Conservation (phyloP, 2,113 vertebrate genomes). For the Alethe diademata region DNA sequence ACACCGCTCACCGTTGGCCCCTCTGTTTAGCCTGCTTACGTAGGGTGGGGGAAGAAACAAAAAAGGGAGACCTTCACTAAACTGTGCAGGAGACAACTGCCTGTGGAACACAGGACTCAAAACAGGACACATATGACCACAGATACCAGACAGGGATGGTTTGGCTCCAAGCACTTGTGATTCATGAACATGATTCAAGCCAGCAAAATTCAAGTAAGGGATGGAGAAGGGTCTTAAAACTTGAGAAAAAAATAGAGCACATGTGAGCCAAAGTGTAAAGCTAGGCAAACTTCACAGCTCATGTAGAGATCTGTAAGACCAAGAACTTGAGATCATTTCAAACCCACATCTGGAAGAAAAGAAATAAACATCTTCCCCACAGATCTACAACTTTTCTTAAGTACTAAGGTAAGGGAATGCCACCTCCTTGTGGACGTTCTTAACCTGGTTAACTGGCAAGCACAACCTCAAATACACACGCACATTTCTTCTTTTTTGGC, state of each 20-base stretch:
- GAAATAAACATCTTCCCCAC: background rate
- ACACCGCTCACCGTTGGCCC: background rate
- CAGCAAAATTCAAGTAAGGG: background rate
- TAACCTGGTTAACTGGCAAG: background rate
- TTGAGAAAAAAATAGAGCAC: background rate
- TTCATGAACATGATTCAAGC: background rate
- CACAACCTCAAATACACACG: background rate
- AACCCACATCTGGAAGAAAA: background rate
- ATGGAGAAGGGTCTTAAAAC: background rate
- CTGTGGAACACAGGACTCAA: background rate
- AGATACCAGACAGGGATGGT: background rate
- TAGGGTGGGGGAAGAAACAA: background rate
- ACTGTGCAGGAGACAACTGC: background rate
- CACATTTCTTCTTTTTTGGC: background rate
- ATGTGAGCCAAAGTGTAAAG: background rate
- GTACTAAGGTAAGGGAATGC: background rate
- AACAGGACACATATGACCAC: background rate
- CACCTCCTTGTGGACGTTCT: constrained; percentile 37
- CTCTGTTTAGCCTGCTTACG: background rate
- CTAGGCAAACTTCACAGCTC: background rate
- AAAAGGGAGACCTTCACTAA: background rate
- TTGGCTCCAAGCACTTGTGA: background rate
- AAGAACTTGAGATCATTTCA: background rate
- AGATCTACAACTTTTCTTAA: background rate
- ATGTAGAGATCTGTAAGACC: background rate